These are phyloP conservation scores for Hafferia zeledoni DNA, from an alignment of 2,797 vertebrate genomes.

Conservation along the genomic window DNA sequence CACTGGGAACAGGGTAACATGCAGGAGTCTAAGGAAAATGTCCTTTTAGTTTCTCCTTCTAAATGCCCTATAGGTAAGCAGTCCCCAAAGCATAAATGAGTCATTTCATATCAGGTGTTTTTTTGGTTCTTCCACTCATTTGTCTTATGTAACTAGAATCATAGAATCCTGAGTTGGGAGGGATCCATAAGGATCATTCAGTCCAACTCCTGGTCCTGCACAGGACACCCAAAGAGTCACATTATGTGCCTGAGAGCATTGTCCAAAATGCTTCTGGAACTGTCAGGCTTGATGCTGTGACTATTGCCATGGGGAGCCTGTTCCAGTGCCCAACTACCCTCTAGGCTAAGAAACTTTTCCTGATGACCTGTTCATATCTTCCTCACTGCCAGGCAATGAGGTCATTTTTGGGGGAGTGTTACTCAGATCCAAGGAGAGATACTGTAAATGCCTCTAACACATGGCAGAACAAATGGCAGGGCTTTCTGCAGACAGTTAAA, in stretches of 20 bases:
- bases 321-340: neutral
- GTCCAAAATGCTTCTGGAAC: neutral
- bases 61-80: neutral
- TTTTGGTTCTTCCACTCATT: neutral
- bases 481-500: neutral
- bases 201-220: neutral
- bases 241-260: neutral
- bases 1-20: neutral
- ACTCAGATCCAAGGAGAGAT: neutral
- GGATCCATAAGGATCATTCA: neutral
- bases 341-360: neutral
- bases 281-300: neutral
- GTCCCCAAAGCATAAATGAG: neutral
- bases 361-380: neutral
- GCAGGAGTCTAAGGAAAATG: neutral
- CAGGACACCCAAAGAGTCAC: neutral
- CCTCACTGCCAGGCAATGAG: neutral
- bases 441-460: neutral
- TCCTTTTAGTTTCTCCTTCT: neutral
- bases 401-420: neutral
- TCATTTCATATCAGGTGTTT: neutral
- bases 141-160: neutral
- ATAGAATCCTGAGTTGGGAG: neutral
- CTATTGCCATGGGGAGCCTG: neutral
- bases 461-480: accelerated